These are phyloP conservation scores for Tenthredo distinguenda DNA, from an alignment of 2,888 invertebrate genomes.

Conservation along the genomic window DNA sequence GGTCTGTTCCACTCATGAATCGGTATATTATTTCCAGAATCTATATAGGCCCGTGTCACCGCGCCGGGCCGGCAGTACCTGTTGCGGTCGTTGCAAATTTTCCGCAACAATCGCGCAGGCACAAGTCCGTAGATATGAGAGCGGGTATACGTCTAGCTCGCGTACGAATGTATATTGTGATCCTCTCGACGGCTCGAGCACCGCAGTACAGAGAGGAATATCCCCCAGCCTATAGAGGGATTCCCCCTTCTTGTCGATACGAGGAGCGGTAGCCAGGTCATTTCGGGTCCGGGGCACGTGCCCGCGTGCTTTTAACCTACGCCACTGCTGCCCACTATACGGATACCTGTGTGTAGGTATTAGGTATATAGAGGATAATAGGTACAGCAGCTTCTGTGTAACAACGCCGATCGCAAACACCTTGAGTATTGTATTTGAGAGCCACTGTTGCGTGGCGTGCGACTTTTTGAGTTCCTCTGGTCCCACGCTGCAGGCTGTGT, in stretches of 20 bases:
- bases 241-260: neutral
- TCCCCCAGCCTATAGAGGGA: neutral
- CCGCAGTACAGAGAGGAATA: neutral
- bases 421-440: slow-evolving; percentile 66
- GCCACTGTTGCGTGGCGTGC: slow-evolving; percentile 73
- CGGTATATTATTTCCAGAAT: too few relatives aligned
- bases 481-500: slow-evolving; percentile 74
- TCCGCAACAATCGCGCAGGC: too few relatives aligned
- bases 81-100: too few relatives aligned
- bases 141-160: too few relatives aligned
- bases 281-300: neutral
- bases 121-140: too few relatives aligned
- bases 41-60: too few relatives aligned
- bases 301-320: slow-evolving; percentile 54
- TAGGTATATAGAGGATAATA: too few relatives aligned
- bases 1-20: too few relatives aligned
- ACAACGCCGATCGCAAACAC: neutral
- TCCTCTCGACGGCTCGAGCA: neutral
- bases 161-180: too few relatives aligned
- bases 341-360: too few relatives aligned
- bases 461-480: slow-evolving; percentile 76
- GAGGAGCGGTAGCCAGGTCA: neutral
- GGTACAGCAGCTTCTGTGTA: slow-evolving; percentile 55
- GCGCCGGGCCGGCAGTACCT: too few relatives aligned
- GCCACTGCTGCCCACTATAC: too few relatives aligned